Evolutionary conservation across 2,888 invertebrate species (phyloP).

Genomic region (Melieria picta): DNA sequence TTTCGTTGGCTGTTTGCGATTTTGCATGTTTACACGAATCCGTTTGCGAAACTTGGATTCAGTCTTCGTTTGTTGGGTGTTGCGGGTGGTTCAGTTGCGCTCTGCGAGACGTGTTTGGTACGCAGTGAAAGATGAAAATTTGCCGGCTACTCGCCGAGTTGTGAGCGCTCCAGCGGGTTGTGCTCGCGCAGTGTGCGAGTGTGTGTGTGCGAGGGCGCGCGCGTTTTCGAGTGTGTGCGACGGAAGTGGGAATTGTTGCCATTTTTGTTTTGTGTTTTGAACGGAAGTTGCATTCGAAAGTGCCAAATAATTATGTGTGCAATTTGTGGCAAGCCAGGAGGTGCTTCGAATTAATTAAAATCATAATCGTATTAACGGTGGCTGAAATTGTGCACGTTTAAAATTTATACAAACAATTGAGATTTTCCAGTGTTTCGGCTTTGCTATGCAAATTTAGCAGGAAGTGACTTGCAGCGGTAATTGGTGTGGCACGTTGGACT

Average conservation of each 20-base stretch:
- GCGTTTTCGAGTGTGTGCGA: background rate
- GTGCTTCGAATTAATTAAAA: too few species aligned
- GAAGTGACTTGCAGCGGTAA: too few species aligned
- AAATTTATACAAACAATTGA: too few species aligned
- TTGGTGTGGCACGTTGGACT: too few species aligned
- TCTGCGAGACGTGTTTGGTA: constrained; percentile 3
- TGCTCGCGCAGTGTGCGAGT: background rate
- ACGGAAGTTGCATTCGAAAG: constrained; percentile 3
- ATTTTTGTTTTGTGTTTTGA: constrained; percentile 18
- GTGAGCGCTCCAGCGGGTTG: too few species aligned
- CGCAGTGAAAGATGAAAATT: background rate
- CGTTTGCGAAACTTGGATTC: constrained; percentile 24
- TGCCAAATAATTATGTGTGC: background rate
- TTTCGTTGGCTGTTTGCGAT: constrained; percentile 25
- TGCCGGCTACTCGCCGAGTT: too few species aligned
- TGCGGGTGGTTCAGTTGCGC: constrained; percentile 28
- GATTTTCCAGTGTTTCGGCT: too few species aligned
- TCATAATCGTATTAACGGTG: too few species aligned
- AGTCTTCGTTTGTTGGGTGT: constrained; percentile 31
- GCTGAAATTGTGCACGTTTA: too few species aligned
- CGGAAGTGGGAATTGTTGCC: constrained; percentile 28
- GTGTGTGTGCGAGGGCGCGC: background rate
- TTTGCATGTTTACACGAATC: constrained; percentile 26
- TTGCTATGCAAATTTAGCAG: too few species aligned
- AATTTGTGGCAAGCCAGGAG: too few species aligned